Evolutionary conservation across 2,888 invertebrate genomes (phyloP).

Genomic region (Nemotelus pantherinus): DNA sequence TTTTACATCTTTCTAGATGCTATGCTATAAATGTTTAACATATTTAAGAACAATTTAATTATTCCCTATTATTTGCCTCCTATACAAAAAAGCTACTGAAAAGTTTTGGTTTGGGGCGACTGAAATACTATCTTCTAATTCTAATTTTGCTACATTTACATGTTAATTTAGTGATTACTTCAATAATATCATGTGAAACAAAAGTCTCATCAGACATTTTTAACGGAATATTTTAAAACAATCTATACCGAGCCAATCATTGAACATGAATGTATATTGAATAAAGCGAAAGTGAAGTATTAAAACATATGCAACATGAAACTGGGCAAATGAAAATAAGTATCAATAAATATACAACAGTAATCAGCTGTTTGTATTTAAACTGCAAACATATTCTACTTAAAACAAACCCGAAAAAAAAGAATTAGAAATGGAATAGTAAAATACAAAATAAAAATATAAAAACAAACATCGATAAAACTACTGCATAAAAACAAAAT

Average conservation of each 20-base stretch:
- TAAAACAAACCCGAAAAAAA: background rate
- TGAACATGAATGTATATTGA: slow-evolving; percentile 60
- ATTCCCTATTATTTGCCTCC: slow-evolving; percentile 18
- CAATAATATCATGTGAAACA: too few species aligned
- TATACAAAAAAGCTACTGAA: background rate
- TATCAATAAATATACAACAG: slow-evolving; percentile 50
- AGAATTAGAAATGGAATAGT: slow-evolving; percentile 36
- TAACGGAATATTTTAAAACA: slow-evolving; percentile 46
- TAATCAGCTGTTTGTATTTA: background rate
- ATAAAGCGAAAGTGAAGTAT: slow-evolving; percentile 55
- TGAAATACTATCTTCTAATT: too few species aligned
- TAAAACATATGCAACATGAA: slow-evolving; percentile 42
- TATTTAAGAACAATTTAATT: background rate
- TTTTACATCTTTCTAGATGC: slow-evolving; percentile 27
- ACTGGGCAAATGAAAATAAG: slow-evolving; percentile 47
- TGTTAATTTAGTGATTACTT: too few species aligned
- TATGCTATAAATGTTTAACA: slow-evolving; percentile 20
- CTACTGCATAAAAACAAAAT: slow-evolving; percentile 12
- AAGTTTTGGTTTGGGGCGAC: background rate
- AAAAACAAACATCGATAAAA: slow-evolving; percentile 19
- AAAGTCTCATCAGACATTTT: slow-evolving; percentile 5
- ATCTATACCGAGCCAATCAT: slow-evolving; percentile 63
- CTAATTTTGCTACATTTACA: too few species aligned
- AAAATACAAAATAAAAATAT: slow-evolving; percentile 37
- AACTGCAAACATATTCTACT: too few species aligned